Evolutionary conservation across 2,113 vertebrate species (phyloP), one percentile per base, ranked within the genome.

Genomic region (Eidolon helvum): DNA sequence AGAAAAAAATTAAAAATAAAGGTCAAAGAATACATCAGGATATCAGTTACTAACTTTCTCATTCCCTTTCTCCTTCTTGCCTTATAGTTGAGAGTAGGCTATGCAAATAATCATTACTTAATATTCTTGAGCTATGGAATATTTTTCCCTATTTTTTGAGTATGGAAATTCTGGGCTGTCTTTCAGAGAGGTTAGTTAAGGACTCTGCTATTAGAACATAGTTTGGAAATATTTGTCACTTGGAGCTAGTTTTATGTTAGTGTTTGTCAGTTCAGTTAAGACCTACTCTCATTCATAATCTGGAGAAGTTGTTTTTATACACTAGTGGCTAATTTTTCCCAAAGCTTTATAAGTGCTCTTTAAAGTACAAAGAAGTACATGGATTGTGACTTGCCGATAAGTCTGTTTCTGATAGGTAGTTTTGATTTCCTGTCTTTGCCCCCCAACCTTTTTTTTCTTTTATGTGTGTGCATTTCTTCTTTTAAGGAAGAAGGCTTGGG

Each of bases 151-250:
- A 0, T 45, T 66, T 94, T 91, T 66, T 50, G 4, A 59, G 43
- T 53, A 14, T 77, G 77, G 50, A 94, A 92, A 97, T 88, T 87
- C 53, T 92, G 87, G 65, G 18, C 89, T 90, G 48, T 79, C 59
- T 92, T 90, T 86, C 43, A 65, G 0, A 59, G 55, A 88, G 87
- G 75, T 92, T 94, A 96, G 55, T 68, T 97, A 88, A 96, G 85
- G 79, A 90, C 69, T 82, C 78, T 96, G n/a, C 40, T 87, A 77
- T 63, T 77, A 87, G 50, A 87, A 43, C 75, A 80, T 33, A 71
- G 50, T 90, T 94, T 91, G 63, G 38, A 90, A 97, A 93, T 57
- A 53, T 85, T 90, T 59, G 50, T 94, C 43, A 24, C 72, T 68
- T 30, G 15, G 82, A 92, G 69, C 71, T 87, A 95, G 68, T 87